Evolutionary conservation across 1,140 invertebrate genomes (phyloP).

Genomic region (Colletes gigas): DNA sequence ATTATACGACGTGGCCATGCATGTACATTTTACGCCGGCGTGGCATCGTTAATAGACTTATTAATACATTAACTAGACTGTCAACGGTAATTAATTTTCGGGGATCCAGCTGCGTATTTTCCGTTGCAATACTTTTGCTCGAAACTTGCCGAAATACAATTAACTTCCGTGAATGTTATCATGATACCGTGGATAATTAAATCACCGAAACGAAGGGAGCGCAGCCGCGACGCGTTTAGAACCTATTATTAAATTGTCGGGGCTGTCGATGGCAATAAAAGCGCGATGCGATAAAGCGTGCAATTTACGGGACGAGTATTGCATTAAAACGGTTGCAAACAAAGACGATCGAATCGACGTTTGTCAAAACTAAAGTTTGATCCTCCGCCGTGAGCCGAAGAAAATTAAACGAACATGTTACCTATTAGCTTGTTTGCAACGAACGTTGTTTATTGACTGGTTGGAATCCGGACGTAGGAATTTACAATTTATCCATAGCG

Average conservation of each 20-base stretch:
- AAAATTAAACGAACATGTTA: too few relatives aligned
- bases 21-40: neutral
- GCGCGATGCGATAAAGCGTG: neutral
- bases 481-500: too few relatives aligned
- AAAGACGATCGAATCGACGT: too few relatives aligned
- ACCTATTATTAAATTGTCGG: conserved; percentile 31
- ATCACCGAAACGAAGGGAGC: conserved; percentile 14
- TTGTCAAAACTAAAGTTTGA: too few relatives aligned
- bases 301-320: neutral
- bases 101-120: conserved; percentile 14
- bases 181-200: conserved; percentile 34
- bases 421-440: too few relatives aligned
- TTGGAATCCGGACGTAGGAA: too few relatives aligned
- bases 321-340: conserved; percentile 15
- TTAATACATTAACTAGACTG: conserved; percentile 32
- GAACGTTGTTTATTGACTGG: too few relatives aligned
- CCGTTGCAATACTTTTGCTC: conserved; percentile 30
- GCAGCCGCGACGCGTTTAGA: neutral
- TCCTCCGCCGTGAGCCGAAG: too few relatives aligned
- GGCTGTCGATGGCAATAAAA: conserved; percentile 5
- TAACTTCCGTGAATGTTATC: conserved; percentile 35
- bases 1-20: neutral
- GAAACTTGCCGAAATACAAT: conserved; percentile 3
- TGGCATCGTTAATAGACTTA: conserved; percentile 29
- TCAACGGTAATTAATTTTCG: conserved; percentile 37